Base-by-base conservation (phyloP, 2,888 invertebrate species). In the Platerodrilus igneus region DNA sequence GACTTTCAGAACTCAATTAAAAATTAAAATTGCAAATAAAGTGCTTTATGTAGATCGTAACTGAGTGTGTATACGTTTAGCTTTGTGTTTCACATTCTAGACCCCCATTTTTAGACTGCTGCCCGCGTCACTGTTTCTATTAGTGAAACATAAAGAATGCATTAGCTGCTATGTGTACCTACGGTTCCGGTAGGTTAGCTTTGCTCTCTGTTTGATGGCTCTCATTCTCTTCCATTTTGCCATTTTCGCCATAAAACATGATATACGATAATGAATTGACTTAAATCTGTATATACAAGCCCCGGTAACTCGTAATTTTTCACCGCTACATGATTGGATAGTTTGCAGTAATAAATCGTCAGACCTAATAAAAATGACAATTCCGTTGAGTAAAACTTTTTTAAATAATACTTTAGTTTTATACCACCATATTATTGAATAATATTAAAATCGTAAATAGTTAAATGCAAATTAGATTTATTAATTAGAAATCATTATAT, bases 101-200 rank as follows among this genome's bases (percentile, higher is more conserved):
- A 29, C 38, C 29, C 51, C 49, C 50, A 52, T 52, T 54, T 57
- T 59, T 59, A 57, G 53, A 58, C 58, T 59, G 59, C 58, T 51
- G 52, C 48, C 55, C 59, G 57, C 59, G 59, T 60, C 57, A 59
- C 58, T 61, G 60, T 61, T 61, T 61, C 63, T 63, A 63, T 63
- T 63, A 62, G 58, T 55, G 61, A 59, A 62, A 63, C 63, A 63
- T 63, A 63, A 63, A 63, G 63, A 63, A 61, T 62, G 63, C 63
- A 63, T 63, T 63, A 62, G 61, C 57, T 57, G 53, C 59, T 57
- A 60, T 60, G 58, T 63, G 60, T 63, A 61, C 58, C 57, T 56
- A 61, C 57, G 53, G 62, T 59, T 60, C 57, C 62, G 62, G 57
- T 60, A 60, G 58, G 60, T 62, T 62, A 62, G 53, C 55, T 58